phyloP scores from a whole-genome alignment of 92 coral and sea anemone species.

The Phenganax stokvisi region DNA sequence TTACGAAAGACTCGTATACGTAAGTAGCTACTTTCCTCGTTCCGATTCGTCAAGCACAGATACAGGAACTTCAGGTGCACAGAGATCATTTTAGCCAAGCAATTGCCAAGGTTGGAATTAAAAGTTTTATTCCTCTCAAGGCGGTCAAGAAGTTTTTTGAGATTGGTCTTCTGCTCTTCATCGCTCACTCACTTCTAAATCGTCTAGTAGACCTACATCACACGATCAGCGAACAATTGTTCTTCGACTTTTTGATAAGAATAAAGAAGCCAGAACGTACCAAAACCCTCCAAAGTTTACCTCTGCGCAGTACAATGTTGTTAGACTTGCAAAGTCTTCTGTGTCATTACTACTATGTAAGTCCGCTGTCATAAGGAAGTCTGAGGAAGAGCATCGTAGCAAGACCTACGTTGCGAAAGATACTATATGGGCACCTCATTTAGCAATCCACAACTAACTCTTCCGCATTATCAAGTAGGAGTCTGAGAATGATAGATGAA shows the following conservation, averaged over 20 bases:
- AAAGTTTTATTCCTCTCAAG: not conserved
- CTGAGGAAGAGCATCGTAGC: not conserved
- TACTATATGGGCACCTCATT: no score
- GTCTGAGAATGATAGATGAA: no score
- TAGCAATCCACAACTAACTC: no score
- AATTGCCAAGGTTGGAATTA: not conserved
- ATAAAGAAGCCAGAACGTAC: not conserved
- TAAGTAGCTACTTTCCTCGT: not conserved
- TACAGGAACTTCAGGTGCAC: not conserved
- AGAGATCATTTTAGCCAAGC: not conserved
- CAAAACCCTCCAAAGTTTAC: not conserved
- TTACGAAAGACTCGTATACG: not conserved
- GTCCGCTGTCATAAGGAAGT: not conserved
- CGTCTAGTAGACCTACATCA: no score
- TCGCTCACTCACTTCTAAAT: no score
- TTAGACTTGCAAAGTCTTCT: no score
- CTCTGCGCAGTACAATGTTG: not conserved
- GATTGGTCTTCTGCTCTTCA: no score
- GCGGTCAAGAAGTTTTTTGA: no score
- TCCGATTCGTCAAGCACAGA: constrained; percentile 11
- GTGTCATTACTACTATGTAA: no score
- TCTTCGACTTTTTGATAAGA: not conserved
- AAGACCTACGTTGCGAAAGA: no score
- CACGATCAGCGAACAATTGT: not conserved
- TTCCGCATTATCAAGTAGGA: no score